Evolutionary conservation across 2,888 invertebrate species (phyloP).

Genomic region (Villa cingulata): DNA sequence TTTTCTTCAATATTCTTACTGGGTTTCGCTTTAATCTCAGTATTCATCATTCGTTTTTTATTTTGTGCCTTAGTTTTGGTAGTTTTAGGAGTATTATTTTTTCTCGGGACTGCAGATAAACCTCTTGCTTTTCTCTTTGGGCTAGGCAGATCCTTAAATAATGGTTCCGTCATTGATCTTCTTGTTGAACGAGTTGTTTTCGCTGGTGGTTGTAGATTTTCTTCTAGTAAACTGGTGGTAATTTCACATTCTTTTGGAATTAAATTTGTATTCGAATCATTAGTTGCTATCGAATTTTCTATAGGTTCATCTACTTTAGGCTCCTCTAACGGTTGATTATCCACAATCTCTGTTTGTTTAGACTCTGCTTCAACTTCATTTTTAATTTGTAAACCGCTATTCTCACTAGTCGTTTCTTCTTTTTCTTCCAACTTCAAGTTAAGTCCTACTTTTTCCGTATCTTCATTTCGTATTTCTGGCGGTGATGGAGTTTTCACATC

Average conservation of each 20-base stretch:
- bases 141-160: not conserved
- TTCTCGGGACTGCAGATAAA: not conserved
- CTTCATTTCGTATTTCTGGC: not conserved
- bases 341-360: too few species aligned
- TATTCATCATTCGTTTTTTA: too few species aligned
- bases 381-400: not conserved
- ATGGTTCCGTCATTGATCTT: not conserved
- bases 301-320: too few species aligned
- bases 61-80: too few species aligned
- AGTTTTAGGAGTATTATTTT: too few species aligned
- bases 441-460: not conserved
- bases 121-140: not conserved
- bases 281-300: too few species aligned
- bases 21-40: too few species aligned
- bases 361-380: not conserved
- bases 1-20: too few species aligned
- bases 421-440: not conserved
- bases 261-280: too few species aligned
- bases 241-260: too few species aligned
- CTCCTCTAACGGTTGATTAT: too few species aligned
- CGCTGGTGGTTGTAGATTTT: not conserved
- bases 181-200: not conserved
- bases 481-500: not conserved
- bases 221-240: too few species aligned
- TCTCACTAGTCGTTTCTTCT: not conserved